A percentile compares a stretch with the other conserved stretches of the same genome.
These are phyloP conservation scores for Coenonympha glycerion DNA, from an alignment of 2,888 invertebrate species.

Conservation along the genomic window DNA sequence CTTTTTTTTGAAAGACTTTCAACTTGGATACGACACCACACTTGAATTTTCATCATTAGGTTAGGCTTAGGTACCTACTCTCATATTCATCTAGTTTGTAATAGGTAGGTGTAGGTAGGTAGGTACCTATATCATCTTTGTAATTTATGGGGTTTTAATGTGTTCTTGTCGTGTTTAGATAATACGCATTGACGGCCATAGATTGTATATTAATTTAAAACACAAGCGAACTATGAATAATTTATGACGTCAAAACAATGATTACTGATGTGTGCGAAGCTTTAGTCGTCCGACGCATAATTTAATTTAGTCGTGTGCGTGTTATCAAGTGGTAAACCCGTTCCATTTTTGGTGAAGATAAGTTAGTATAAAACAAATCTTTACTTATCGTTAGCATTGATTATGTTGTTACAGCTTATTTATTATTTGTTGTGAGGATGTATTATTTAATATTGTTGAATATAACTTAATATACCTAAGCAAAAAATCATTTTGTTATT, in stretches of 20 bases:
- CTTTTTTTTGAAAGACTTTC: too few species aligned
- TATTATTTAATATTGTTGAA: background rate
- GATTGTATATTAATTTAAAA: background rate
- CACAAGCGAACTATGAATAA: conserved; percentile 7
- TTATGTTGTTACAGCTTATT: background rate
- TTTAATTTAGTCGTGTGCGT: conserved; percentile 20
- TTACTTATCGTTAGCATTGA: background rate
- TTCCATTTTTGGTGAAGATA: conserved; percentile 29
- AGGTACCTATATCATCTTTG: too few species aligned
- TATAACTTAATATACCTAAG: too few species aligned
- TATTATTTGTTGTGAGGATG: background rate
- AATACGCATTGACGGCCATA: background rate
- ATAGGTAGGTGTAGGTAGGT: too few species aligned
- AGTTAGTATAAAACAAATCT: background rate
- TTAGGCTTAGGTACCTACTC: too few species aligned
- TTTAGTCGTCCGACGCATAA: background rate
- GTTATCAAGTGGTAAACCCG: conserved; percentile 24
- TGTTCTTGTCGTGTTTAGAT: too few species aligned
- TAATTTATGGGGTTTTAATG: too few species aligned
- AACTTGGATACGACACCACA: too few species aligned
- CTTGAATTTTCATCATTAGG: too few species aligned
- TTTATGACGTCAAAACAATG: conserved; percentile 16
- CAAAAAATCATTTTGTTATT: too few species aligned
- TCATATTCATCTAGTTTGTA: too few species aligned
- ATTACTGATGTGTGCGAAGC: conserved; percentile 14